Conservation (phyloP, 2,797 vertebrate species). For the Podarcis lilfordi region DNA sequence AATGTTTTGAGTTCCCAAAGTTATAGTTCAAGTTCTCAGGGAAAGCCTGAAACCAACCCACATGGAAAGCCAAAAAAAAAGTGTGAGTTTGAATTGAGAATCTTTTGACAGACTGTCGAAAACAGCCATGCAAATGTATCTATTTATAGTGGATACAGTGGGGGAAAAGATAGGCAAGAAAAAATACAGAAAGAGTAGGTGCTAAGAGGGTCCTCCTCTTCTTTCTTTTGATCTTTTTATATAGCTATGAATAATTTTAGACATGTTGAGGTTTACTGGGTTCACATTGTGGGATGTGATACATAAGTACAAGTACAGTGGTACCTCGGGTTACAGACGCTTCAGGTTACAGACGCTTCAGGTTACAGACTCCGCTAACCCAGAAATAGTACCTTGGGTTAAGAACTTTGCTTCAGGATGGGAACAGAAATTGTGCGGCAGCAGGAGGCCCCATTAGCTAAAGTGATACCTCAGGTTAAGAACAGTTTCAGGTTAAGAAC, state of each 20-base stretch:
- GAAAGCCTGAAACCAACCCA: neutral
- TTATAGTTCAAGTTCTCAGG: neutral
- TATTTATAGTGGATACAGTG: neutral
- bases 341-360: no score
- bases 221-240: neutral
- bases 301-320: no score
- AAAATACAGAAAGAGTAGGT: neutral
- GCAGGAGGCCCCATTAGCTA: no score
- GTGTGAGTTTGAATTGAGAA: neutral
- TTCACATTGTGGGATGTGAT: neutral
- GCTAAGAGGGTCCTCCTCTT: neutral
- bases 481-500: no score
- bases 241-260: neutral
- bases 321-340: no score
- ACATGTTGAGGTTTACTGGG: neutral
- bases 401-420: no score
- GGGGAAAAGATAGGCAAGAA: neutral
- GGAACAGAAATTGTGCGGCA: no score
- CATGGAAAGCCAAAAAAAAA: no score
- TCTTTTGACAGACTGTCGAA: neutral
- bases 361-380: no score
- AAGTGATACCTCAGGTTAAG: no score
- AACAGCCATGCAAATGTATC: neutral
- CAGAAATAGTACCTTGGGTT: no score
- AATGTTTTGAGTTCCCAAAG: neutral